A percentile compares a stretch with the other conserved stretches of the same genome.
Evolutionary conservation across 2,797 vertebrate genomes (phyloP).

Genomic region (Cryptoprocta ferox): DNA sequence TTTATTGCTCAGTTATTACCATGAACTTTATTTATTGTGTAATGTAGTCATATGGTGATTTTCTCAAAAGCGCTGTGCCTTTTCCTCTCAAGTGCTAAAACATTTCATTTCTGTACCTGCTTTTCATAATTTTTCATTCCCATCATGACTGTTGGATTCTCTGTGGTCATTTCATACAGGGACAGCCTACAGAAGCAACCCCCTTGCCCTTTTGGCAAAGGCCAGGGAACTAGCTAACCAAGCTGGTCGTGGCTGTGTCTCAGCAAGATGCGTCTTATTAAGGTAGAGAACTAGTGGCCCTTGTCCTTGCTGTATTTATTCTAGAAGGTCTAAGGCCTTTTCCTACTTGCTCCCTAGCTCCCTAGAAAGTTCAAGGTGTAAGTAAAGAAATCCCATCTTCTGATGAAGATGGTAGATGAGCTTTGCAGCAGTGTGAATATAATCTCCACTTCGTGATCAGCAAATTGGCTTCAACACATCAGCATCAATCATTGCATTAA

Average conservation of each 20-base stretch:
- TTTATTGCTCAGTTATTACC: neutral
- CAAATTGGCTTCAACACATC: neutral
- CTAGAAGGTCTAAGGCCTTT: neutral
- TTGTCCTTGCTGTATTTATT: neutral
- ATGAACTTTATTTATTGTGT: neutral
- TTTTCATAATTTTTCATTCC: constrained; percentile 22
- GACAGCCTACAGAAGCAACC: neutral
- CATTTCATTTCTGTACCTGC: neutral
- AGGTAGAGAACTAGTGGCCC: neutral
- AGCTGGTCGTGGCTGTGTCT: neutral
- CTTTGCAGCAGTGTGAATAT: neutral
- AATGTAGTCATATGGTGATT: neutral
- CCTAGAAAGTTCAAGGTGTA: neutral
- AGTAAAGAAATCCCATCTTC: neutral
- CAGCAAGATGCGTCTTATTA: neutral
- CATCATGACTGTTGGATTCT: neutral
- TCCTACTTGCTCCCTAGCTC: neutral
- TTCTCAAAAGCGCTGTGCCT: neutral
- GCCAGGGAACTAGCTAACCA: neutral
- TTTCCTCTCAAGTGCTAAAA: constrained; percentile 27
- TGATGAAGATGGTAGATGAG: neutral
- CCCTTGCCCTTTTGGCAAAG: neutral
- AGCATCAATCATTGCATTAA: neutral
- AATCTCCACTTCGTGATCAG: neutral
- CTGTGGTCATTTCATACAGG: neutral